A percentile compares a stretch with the other conserved stretches of the same genome.
Conservation (phyloP, 2,888 invertebrate species). For the Malthinus seriepunctatus region DNA sequence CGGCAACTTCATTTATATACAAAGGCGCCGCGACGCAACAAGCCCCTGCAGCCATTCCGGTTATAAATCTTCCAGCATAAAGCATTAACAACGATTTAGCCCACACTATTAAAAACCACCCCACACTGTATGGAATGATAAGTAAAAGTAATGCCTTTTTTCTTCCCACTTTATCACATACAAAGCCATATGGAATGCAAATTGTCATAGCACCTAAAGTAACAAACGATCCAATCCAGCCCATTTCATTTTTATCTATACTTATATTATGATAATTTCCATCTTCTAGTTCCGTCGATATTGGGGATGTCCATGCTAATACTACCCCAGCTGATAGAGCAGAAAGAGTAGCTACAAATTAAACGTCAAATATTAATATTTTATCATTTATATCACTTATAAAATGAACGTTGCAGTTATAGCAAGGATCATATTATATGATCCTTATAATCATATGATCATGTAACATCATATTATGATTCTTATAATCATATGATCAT, state of each 20-base stretch:
- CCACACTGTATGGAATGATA: slow-evolving; percentile 69
- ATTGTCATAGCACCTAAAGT: slow-evolving; percentile 74
- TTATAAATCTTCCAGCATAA: slow-evolving; percentile 68
- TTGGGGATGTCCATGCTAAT: slow-evolving; percentile 81
- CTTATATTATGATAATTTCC: slow-evolving; percentile 56
- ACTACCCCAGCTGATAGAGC: slow-evolving; percentile 77
- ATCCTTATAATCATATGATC: too few relatives aligned
- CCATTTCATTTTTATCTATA: slow-evolving; percentile 62
- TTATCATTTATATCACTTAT: too few relatives aligned
- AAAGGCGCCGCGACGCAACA: slow-evolving; percentile 84
- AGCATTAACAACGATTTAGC: slow-evolving; percentile 66
- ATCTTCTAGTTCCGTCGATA: slow-evolving; percentile 57
- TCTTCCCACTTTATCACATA: slow-evolving; percentile 72
- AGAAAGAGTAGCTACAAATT: slow-evolving; percentile 69
- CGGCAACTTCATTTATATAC: slow-evolving; percentile 84
- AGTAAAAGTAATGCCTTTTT: slow-evolving; percentile 69
- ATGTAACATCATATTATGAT: too few relatives aligned
- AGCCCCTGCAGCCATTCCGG: slow-evolving; percentile 77
- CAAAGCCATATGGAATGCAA: slow-evolving; percentile 71
- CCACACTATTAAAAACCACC: slow-evolving; percentile 75
- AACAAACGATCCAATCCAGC: slow-evolving; percentile 74
- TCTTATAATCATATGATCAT: too few relatives aligned
- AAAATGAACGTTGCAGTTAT: too few relatives aligned
- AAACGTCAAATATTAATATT: slow-evolving; percentile 9
- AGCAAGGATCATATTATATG: too few relatives aligned